These are phyloP conservation scores for Ranitomeya imitator DNA, from an alignment of 2,113 vertebrate species.

Conservation along the genomic window DNA sequence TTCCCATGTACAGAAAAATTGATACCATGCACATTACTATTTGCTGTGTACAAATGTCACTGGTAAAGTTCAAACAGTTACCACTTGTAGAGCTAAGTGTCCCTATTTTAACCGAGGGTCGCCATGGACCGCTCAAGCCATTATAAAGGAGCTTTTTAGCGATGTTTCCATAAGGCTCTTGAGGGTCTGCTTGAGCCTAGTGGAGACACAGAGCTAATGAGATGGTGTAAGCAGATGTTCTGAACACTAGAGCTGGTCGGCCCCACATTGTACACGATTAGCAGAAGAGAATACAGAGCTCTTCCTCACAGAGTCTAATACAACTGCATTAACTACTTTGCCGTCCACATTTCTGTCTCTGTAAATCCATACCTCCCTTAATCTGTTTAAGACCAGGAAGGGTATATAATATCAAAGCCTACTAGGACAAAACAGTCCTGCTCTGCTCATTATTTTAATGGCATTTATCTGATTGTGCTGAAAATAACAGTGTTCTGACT, in stretches of 20 bases:
- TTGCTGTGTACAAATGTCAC: conserved; percentile 19
- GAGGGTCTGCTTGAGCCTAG: conserved; percentile 32
- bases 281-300: conserved; percentile 23
- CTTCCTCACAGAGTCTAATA: conserved; percentile 40
- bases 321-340: conserved; percentile 44
- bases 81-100: background rate
- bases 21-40: background rate
- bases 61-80: conserved; percentile 16
- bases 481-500: conserved; percentile 10
- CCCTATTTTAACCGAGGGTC: conserved; percentile 19
- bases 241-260: background rate
- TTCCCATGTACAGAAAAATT: background rate
- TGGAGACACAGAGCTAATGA: conserved; percentile 38
- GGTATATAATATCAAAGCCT: conserved; percentile 59
- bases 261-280: conserved; percentile 38
- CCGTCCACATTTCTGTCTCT: conserved; percentile 38
- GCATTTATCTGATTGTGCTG: conserved; percentile 53
- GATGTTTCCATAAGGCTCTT: conserved; percentile 26
- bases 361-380: conserved; percentile 52
- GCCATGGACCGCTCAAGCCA: background rate
- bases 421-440: conserved; percentile 50
- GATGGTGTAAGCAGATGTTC: conserved; percentile 42
- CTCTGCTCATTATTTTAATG: conserved; percentile 57
- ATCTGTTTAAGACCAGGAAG: conserved; percentile 55
- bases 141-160: conserved; percentile 18